Conservation (phyloP, 2,113 vertebrate genomes). For the Oncorhynchus keta region DNA sequence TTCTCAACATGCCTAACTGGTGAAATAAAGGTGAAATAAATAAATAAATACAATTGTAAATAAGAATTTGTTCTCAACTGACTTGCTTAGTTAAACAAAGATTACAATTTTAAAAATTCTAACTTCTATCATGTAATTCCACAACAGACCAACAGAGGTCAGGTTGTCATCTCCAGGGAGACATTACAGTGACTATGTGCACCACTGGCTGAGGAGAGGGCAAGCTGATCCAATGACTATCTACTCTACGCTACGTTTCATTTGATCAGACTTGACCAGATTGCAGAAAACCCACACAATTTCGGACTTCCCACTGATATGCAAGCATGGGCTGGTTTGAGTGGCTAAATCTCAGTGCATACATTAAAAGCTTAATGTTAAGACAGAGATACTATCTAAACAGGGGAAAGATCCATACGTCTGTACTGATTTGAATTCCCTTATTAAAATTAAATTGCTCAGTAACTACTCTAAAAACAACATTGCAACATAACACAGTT, state of each 20-base stretch:
- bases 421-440: background rate
- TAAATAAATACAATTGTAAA: too few species aligned
- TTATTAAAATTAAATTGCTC: background rate
- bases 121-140: conserved; percentile 45
- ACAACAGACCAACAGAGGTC: conserved; percentile 66
- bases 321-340: background rate
- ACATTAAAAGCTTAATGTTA: background rate
- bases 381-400: background rate
- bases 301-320: background rate
- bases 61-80: too few species aligned
- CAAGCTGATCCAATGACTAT: background rate
- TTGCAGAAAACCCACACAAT: background rate
- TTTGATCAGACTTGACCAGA: background rate
- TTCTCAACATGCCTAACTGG: too few species aligned
- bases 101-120: too few species aligned
- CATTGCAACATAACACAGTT: background rate
- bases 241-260: background rate
- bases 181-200: background rate
- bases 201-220: background rate
- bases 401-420: background rate
- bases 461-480: too few species aligned
- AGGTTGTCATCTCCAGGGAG: conserved; percentile 55
- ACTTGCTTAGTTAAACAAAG: too few species aligned
- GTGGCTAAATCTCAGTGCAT: background rate
- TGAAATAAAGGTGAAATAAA: too few species aligned